Conservation (phyloP, 2,888 invertebrate genomes). For the Ornithoptera priamus region DNA sequence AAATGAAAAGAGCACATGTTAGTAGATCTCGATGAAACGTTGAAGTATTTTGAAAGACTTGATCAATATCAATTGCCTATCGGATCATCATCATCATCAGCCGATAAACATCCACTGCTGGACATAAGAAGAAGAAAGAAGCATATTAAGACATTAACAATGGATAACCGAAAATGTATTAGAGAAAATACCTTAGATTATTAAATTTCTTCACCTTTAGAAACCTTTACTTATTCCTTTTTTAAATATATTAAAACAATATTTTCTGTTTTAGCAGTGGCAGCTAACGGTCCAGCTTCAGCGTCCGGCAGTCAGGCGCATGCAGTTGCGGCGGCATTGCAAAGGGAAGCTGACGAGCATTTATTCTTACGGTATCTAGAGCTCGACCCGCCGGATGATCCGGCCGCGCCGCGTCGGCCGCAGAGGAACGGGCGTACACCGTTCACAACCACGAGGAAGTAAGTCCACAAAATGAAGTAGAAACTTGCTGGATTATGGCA, state of each 20-base stretch:
- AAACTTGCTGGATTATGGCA: too few relatives aligned
- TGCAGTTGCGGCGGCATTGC: slow-evolving; percentile 77
- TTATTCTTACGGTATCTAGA: slow-evolving; percentile 88
- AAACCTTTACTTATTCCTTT: neutral
- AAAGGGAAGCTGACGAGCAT: slow-evolving; percentile 86
- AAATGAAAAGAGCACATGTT: slow-evolving; percentile 62
- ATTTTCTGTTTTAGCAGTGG: slow-evolving; percentile 48
- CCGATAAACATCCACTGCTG: too few relatives aligned
- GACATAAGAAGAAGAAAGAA: too few relatives aligned
- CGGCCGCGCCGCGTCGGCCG: slow-evolving; percentile 75
- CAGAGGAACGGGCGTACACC: slow-evolving; percentile 87
- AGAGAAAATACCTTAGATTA: too few relatives aligned
- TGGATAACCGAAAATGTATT: too few relatives aligned
- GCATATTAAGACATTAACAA: too few relatives aligned
- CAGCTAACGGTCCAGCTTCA: slow-evolving; percentile 65
- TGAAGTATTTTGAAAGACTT: too few relatives aligned
- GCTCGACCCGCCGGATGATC: slow-evolving; percentile 88
- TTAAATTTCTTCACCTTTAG: too few relatives aligned
- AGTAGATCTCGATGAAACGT: too few relatives aligned
- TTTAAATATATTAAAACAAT: neutral
- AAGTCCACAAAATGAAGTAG: slow-evolving; percentile 37
- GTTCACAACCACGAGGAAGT: slow-evolving; percentile 88
- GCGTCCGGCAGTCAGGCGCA: slow-evolving; percentile 67
- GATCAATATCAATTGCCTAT: too few relatives aligned
- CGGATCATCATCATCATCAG: too few relatives aligned